Evolutionary conservation across 2,797 vertebrate genomes (phyloP).

Genomic region (Myiotriccus ornatus): DNA sequence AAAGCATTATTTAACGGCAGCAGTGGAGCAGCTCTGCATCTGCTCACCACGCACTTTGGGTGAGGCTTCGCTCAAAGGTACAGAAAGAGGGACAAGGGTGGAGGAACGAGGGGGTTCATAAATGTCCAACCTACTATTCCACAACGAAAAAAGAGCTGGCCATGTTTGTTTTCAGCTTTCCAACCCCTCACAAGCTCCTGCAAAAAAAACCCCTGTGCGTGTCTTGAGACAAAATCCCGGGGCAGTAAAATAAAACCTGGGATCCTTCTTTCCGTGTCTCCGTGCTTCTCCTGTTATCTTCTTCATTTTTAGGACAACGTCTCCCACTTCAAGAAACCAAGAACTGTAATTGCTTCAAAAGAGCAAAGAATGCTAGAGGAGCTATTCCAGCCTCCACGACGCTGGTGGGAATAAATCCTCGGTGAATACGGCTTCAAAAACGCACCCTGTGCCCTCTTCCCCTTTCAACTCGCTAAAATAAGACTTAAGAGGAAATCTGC

Average conservation of each 20-base stretch:
- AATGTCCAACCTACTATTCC: not conserved
- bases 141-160: not conserved
- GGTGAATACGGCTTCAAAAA: constrained; percentile 6
- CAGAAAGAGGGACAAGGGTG: not conserved
- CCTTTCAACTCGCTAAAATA: constrained; percentile 46
- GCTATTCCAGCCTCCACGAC: not conserved
- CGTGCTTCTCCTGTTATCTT: not conserved
- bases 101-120: not conserved
- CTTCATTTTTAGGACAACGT: not conserved
- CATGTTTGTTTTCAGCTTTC: not conserved
- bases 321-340: not conserved
- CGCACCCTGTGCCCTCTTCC: constrained; percentile 22
- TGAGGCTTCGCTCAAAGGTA: not conserved
- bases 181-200: not conserved
- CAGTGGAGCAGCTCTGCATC: not conserved
- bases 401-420: not conserved
- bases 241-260: not conserved
- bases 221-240: not conserved
- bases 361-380: not conserved
- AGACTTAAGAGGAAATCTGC: constrained; percentile 45
- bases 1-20: not conserved
- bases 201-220: not conserved
- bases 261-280: not conserved
- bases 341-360: not conserved
- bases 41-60: not conserved